phyloP scores from a whole-genome alignment of 2,113 vertebrate species.

The Aldabrachelys gigantea region DNA sequence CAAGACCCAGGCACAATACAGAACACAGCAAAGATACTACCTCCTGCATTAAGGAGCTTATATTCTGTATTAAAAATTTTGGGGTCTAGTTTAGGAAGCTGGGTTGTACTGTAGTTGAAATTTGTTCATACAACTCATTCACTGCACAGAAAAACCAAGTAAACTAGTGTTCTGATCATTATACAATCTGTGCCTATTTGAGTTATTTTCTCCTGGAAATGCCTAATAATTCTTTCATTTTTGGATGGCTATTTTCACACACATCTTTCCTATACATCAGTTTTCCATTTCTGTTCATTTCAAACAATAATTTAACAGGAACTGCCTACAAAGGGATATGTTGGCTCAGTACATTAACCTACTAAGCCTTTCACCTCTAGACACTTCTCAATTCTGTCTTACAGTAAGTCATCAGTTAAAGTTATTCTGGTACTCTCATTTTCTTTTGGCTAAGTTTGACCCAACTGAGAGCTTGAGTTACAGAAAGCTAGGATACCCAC shows the following conservation, averaged over 20 bases:
- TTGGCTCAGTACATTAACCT: not conserved
- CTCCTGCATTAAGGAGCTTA: not conserved
- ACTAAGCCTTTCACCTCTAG: not conserved
- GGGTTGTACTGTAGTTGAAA: not conserved
- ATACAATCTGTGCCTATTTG: not conserved
- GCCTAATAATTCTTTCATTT: not conserved
- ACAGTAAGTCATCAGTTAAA: not conserved
- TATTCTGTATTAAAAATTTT: not conserved
- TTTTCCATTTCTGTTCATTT: not conserved
- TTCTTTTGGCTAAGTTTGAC: not conserved
- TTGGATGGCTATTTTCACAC: not conserved
- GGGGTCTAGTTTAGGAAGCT: not conserved
- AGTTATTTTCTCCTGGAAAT: not conserved
- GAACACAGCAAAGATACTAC: not conserved
- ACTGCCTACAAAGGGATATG: slow-evolving; percentile 4
- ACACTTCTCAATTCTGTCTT: not conserved
- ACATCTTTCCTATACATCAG: not conserved
- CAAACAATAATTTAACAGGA: not conserved
- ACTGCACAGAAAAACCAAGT: not conserved
- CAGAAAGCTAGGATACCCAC: not conserved
- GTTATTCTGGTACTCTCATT: not conserved
- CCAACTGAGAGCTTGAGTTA: not conserved
- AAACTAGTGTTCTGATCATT: not conserved
- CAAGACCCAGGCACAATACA: not conserved
- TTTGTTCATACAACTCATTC: rapidly evolving